A percentile compares a stretch with the other conserved stretches of the same genome.
Conservation (phyloP, 2,797 vertebrate species). For the Mycteria americana region DNA sequence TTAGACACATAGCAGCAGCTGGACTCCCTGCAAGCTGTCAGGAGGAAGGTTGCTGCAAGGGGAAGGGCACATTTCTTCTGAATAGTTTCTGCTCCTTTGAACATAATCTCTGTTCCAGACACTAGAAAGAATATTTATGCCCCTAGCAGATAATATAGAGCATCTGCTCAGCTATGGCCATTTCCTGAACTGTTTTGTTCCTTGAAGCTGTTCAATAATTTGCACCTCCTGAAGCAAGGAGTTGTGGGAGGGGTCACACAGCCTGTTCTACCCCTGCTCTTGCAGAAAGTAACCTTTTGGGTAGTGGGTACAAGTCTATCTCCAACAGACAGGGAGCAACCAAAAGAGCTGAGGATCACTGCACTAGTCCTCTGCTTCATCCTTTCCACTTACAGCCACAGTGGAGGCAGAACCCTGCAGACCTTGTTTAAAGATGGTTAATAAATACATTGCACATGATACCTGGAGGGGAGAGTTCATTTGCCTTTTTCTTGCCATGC, state of each 20-base stretch:
- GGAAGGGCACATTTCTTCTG: constrained; percentile 7
- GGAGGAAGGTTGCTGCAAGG: not conserved
- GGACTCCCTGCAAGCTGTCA: not conserved
- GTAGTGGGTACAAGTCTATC: not conserved
- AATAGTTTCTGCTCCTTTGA: constrained; percentile 11
- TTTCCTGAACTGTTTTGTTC: not conserved
- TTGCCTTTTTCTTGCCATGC: not conserved
- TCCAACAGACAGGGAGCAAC: not conserved
- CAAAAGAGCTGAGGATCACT: not conserved
- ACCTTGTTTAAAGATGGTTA: constrained; percentile 19
- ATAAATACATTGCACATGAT: not conserved
- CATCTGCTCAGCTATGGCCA: not conserved
- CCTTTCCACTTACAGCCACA: not conserved
- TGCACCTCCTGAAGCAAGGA: not conserved
- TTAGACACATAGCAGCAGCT: constrained; percentile 23
- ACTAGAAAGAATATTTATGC: not conserved
- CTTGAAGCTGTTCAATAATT: not conserved
- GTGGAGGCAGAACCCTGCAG: not conserved
- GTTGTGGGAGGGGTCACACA: not conserved
- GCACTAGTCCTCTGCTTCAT: not conserved
- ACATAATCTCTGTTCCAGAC: not conserved
- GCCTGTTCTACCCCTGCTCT: not conserved
- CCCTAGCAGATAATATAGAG: not conserved
- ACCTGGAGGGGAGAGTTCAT: not conserved
- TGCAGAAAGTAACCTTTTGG: not conserved